Evolutionary conservation across 2,113 vertebrate species (phyloP), one percentile per base, ranked within the genome.

Genomic region (Tetraodon nigroviridis): DNA sequence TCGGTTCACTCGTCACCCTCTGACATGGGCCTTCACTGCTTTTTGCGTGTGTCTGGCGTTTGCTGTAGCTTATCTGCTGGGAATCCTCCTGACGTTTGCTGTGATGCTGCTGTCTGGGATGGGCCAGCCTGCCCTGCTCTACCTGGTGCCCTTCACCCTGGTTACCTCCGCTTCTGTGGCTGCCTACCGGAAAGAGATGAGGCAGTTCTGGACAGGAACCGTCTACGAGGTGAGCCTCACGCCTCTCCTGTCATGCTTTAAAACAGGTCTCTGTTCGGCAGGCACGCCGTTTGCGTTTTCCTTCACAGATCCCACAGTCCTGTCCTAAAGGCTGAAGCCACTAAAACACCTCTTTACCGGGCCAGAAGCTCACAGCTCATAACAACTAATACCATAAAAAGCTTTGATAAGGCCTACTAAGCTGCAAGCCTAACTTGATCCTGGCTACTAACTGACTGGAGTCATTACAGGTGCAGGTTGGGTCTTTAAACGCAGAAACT

Each of bases 121-220:
- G 89, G 95, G 93, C 46, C 97, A 99, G 67, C 97, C 97, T 3
- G 97, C 97, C 14, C 91, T 99, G 14, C 93, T 99, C 59, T 99
- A 98, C 65, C 86, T 98, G 32, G 96, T 98, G 63, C 96, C 97
- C 0, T 97, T 94, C 74, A 99, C 94, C 3, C 90, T 99, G 48
- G 72, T 96, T 56, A 90, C 92, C 47, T 91, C 91, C 13, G 85
- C 91, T 0, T 15, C 93, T 17, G 62, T 98, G 62, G 96, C 96
- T 32, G 92, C 86, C 79, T 92, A 74, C 48, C 91, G 93, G 64
- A 90, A 90, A 29, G 93, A 99, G 86, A 91, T 99, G 89, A 92
- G 74, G 70, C 93, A 90, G 24, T 98, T 99, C 81, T 99, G 97
- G 97, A 77, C 90, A 46, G 96, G 96, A 66, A 93, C 72, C 55